Conservation (phyloP, 2,888 invertebrate genomes). For the Ophioninae sp. region DNA sequence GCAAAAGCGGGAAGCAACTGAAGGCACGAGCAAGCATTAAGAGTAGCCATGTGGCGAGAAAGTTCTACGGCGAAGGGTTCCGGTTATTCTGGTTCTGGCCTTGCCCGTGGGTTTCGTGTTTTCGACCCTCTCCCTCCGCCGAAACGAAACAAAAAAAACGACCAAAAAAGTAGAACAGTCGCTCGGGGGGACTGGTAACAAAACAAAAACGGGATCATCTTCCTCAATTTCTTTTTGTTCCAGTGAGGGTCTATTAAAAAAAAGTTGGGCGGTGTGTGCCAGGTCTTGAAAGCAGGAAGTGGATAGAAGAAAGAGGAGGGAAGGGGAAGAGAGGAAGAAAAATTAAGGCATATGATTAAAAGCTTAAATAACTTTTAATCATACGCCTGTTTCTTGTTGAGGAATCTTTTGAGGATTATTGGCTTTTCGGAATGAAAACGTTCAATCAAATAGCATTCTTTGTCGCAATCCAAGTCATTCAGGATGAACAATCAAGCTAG, state of each 20-base stretch:
- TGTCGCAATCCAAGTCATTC: too few species aligned
- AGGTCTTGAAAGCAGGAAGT: conserved; percentile 33
- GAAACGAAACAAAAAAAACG: conserved; percentile 61
- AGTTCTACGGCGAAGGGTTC: conserved; percentile 67
- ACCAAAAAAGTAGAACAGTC: conserved; percentile 53
- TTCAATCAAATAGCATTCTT: not conserved
- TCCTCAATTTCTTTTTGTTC: conserved; percentile 19
- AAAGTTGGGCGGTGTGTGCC: conserved; percentile 18
- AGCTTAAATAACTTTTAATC: not conserved
- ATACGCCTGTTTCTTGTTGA: not conserved
- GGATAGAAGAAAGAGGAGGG: not conserved
- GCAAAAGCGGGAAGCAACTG: conserved; percentile 30
- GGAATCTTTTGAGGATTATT: not conserved
- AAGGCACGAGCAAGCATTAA: conserved; percentile 45
- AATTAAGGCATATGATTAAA: not conserved
- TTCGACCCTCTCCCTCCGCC: conserved; percentile 64
- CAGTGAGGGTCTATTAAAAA: conserved; percentile 3
- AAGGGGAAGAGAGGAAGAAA: not conserved
- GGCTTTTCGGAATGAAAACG: not conserved
- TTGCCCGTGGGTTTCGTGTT: conserved; percentile 63
- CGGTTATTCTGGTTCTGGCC: conserved; percentile 74
- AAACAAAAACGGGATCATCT: not conserved
- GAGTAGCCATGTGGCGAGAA: conserved; percentile 59
- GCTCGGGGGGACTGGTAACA: conserved; percentile 20
- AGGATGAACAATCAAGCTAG: not conserved